Conservation (phyloP, 2,888 invertebrate species). For the Tetragonisca angustula region DNA sequence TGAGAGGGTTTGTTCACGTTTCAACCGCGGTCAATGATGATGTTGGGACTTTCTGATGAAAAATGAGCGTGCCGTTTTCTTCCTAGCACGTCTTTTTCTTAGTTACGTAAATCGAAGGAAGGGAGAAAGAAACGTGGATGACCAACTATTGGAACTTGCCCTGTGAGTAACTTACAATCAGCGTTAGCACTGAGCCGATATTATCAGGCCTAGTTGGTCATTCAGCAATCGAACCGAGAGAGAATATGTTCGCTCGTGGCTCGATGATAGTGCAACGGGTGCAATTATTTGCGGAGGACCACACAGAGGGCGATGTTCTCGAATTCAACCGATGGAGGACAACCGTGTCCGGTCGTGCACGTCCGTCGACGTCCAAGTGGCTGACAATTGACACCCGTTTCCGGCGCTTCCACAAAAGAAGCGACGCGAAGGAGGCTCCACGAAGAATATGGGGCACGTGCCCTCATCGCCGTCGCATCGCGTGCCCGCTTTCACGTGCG, state of each 20-base stretch:
- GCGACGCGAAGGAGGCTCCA: slow-evolving; percentile 46
- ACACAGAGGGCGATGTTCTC: slow-evolving; percentile 56
- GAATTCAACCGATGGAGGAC: slow-evolving; percentile 38
- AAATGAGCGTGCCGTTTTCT: no score
- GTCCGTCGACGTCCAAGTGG: slow-evolving; percentile 58
- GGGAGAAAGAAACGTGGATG: no score
- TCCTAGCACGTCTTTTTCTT: no score
- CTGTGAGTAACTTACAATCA: no score
- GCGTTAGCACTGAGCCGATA: no score
- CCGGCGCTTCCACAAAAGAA: slow-evolving; percentile 68
- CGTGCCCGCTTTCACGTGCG: slow-evolving; percentile 67
- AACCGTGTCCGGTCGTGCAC: slow-evolving; percentile 53
- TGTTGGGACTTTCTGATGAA: no score
- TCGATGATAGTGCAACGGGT: not conserved
- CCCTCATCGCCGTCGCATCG: slow-evolving; percentile 69
- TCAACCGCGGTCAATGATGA: no score
- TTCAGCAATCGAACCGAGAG: not conserved
- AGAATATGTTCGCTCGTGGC: not conserved
- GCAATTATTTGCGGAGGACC: slow-evolving; percentile 57
- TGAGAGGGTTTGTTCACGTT: no score
- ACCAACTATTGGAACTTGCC: no score
- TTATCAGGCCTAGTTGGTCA: no score
- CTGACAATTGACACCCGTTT: slow-evolving; percentile 78
- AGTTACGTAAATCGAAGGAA: no score
- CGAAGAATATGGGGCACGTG: slow-evolving; percentile 73